Percentiles rank a stretch among this genome's conserved stretches.
Conservation (phyloP, 2,797 vertebrate species). For the Vireo griseus region DNA sequence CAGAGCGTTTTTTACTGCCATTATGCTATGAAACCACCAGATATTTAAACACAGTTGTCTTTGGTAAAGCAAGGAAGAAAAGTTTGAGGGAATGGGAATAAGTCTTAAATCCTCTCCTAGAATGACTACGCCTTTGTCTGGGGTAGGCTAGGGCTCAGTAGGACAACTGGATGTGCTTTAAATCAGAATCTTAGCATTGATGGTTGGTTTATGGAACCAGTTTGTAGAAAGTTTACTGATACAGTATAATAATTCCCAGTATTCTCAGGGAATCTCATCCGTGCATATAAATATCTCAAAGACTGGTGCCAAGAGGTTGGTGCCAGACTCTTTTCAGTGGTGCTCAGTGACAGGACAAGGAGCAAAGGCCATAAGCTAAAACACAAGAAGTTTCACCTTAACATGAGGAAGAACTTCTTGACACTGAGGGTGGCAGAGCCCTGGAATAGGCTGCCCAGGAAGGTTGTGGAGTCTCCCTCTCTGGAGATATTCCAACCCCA, state of each 20-base stretch:
- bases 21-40: constrained; percentile 4
- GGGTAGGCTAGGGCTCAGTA: not conserved
- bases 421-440: not conserved
- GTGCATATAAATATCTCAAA: not conserved
- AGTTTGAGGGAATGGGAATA: not conserved
- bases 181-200: not conserved
- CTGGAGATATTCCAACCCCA: not conserved
- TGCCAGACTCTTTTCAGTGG: not conserved
- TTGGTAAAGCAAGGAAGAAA: not conserved
- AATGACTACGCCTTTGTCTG: accelerated
- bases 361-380: not conserved
- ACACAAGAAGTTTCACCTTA: not conserved
- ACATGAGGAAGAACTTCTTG: not conserved
- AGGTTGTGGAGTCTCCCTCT: accelerated
- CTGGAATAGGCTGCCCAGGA: not conserved
- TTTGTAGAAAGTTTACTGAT: not conserved
- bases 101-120: not conserved
- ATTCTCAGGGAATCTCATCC: not conserved
- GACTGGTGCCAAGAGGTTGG: not conserved
- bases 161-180: not conserved
- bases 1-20: not conserved
- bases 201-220: not conserved
- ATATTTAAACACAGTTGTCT: constrained; percentile 18
- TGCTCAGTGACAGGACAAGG: not conserved
- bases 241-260: not conserved